Percentiles rank a stretch among this genome's conserved stretches.
Conservation (phyloP, 2,797 vertebrate species). For the Anabas testudineus region DNA sequence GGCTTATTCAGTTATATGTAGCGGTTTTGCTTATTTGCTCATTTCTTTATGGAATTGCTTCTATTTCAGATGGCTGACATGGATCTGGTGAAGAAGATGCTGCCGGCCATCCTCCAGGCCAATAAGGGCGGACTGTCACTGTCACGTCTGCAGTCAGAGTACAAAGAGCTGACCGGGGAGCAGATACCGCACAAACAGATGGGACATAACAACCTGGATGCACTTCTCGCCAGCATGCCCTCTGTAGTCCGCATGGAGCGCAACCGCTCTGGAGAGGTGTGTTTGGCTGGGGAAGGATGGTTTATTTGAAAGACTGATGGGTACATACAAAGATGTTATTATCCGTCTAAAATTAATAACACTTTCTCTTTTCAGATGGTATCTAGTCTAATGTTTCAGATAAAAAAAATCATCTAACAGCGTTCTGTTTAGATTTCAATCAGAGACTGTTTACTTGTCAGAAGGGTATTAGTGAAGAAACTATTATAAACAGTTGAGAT, state of each 20-base stretch:
- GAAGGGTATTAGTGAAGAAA: too few relatives aligned
- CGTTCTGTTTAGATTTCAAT: background rate
- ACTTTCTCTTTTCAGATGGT: too few relatives aligned
- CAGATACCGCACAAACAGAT: slow-evolving; percentile 91
- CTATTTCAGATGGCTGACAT: slow-evolving; percentile 87
- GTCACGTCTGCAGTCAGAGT: slow-evolving; percentile 89
- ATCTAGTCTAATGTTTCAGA: background rate
- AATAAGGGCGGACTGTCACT: slow-evolving; percentile 88
- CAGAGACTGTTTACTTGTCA: background rate
- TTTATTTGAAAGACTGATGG: background rate
- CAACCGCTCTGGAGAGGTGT: slow-evolving; percentile 89
- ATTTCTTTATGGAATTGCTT: background rate
- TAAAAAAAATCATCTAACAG: background rate
- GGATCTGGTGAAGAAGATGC: slow-evolving; percentile 91
- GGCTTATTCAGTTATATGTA: too few relatives aligned
- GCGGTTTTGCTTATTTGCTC: too few relatives aligned
- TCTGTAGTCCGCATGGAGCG: slow-evolving; percentile 88
- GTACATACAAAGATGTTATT: too few relatives aligned
- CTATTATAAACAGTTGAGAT: too few relatives aligned
- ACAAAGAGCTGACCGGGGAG: slow-evolving; percentile 91
- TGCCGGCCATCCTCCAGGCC: slow-evolving; percentile 89
- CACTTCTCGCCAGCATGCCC: slow-evolving; percentile 88
- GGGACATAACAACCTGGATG: slow-evolving; percentile 88
- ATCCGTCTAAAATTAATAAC: background rate
- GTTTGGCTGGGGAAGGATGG: background rate